Evolutionary conservation across 2,797 vertebrate genomes (phyloP).

Genomic region (Periophthalmus magnuspinnatus): DNA sequence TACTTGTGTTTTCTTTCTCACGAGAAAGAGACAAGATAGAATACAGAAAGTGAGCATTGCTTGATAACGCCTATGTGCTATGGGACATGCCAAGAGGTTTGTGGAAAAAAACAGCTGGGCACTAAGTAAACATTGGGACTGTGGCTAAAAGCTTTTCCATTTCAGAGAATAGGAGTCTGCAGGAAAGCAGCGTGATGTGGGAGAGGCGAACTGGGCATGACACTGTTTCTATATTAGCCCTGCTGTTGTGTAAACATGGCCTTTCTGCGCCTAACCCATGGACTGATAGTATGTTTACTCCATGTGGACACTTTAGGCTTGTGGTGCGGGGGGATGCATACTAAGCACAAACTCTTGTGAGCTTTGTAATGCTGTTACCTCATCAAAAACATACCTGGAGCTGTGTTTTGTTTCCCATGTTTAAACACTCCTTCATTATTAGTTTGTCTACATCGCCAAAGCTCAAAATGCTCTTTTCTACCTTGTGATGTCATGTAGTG

Average conservation of each 20-base stretch:
- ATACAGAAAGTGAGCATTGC: not conserved
- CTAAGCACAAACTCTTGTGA: not conserved
- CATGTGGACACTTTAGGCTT: constrained; percentile 1
- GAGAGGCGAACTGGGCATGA: constrained; percentile 26
- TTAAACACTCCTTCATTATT: too few species aligned
- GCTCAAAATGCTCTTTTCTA: too few species aligned
- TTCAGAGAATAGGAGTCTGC: constrained; percentile 36
- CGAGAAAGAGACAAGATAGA: not conserved
- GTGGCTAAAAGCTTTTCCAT: constrained; percentile 65
- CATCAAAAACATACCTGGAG: too few species aligned
- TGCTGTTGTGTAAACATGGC: constrained; percentile 28
- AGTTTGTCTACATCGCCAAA: too few species aligned
- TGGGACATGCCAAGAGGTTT: constrained; percentile 29
- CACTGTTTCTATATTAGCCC: constrained; percentile 40
- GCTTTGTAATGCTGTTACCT: too few species aligned
- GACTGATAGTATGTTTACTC: constrained; percentile 19
- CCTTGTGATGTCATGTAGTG: too few species aligned
- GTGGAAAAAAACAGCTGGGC: constrained; percentile 50
- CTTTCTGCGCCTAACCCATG: constrained; percentile 11
- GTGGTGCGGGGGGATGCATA: not conserved
- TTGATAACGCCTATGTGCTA: constrained; percentile 37
- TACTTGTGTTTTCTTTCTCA: too few species aligned
- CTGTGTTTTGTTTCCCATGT: too few species aligned
- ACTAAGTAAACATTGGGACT: constrained; percentile 55
- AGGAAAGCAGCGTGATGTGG: constrained; percentile 20